phyloP scores from a whole-genome alignment of 2,888 invertebrate genomes.

The Ptilodon capucinus region DNA sequence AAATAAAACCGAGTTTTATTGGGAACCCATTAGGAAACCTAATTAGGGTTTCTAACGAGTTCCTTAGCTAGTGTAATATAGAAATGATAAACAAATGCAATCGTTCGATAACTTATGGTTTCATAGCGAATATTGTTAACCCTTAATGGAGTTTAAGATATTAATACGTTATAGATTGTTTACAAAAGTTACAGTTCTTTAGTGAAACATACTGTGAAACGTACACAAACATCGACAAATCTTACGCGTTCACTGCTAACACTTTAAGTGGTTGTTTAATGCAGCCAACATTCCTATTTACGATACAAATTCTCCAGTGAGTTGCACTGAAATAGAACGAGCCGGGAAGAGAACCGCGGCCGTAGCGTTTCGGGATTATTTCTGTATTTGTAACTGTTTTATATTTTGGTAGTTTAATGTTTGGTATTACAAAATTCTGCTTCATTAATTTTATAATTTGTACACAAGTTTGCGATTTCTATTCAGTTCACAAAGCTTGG shows the following conservation, averaged over 20 bases:
- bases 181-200: neutral
- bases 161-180: too few species aligned
- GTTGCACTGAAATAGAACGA: conserved; percentile 25
- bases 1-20: too few species aligned
- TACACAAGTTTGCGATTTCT: too few species aligned
- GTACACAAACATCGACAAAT: neutral
- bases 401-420: neutral
- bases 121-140: too few species aligned
- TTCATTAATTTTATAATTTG: too few species aligned
- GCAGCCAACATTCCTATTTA: conserved; percentile 23
- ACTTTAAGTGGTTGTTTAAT: conserved; percentile 23
- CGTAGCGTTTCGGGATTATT: conserved; percentile 1
- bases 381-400: neutral
- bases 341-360: conserved; percentile 11
- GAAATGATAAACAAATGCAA: too few species aligned
- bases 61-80: too few species aligned
- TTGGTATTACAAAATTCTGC: too few species aligned
- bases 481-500: too few species aligned
- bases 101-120: too few species aligned
- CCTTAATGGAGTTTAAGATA: neutral
- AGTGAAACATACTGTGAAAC: neutral
- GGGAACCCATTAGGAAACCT: too few species aligned
- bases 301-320: conserved; percentile 27
- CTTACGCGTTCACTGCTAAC: conserved; percentile 12
- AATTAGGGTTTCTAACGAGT: too few species aligned